Evolutionary conservation across 1,140 invertebrate species (phyloP), one percentile per base, ranked within the genome.

Genomic region (Apocrypta bakeri): DNA sequence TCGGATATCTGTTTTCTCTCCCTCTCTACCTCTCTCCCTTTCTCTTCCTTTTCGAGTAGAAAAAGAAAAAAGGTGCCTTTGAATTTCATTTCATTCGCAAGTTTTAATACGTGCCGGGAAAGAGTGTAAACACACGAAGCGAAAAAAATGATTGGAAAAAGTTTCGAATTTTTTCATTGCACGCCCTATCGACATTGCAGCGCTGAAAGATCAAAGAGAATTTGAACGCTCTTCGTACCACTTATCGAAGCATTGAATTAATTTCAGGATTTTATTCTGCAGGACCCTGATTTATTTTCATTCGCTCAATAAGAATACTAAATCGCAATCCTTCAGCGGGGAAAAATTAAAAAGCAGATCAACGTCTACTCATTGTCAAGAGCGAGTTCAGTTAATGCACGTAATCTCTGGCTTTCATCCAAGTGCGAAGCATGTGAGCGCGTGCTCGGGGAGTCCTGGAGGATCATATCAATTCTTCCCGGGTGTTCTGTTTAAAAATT

Each of bases 391-490:
- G 11, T 21, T 42, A 40, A 29, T 69, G 8, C n/a, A 37, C 68
- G 24, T 73, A 69, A 2, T 33, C 17, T 79, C 74, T 78, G 79
- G 74, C 79, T 68, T 74, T 61, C 37, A 73, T 84, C 79, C 83
- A 81, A 78, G 17, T 24, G 66, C n/a, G n/a, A n/a, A n/a, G n/a
- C 69, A 72, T 33, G 69, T 72, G 63, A 27, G 63, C 27, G 24
- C 61, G n/a, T n/a, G 63, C 63, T n/a, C 61, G 24, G 4, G 61
- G 1, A 1, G 61, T 1, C 7, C 27, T 2, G 25, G 3, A 2
- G 14, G 17, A 21, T 14, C 2, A 17, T 0, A 17, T 14, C 48
- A 7, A 21, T 56, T 56, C 7, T 17, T 56, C 48, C 2, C 17
- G 1, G 1, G 48, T 17, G 48, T 17, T 56, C n/a, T 4, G 17